Percentiles rank a stretch among this genome's conserved stretches.
These are phyloP conservation scores for Microhierax caerulescens DNA, from an alignment of 2,797 vertebrate species.

Conservation along the genomic window DNA sequence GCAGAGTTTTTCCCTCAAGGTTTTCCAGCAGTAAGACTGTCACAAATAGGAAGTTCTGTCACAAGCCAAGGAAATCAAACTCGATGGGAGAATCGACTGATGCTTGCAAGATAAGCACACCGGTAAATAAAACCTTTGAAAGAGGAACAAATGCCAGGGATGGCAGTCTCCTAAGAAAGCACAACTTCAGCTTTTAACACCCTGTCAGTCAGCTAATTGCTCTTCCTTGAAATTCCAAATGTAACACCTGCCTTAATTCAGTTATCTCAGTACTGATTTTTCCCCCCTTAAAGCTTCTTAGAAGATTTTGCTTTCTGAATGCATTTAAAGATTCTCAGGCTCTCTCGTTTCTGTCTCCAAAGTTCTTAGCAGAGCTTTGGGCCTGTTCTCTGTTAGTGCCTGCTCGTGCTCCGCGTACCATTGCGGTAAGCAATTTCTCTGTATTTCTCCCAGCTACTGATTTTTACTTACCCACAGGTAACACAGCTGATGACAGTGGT, in stretches of 20 bases:
- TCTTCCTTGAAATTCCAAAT: neutral
- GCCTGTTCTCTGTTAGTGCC: neutral
- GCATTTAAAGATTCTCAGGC: neutral
- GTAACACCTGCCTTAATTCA: neutral
- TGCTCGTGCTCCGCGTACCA: accelerated
- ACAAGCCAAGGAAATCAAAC: neutral
- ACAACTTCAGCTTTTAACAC: neutral
- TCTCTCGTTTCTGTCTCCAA: neutral
- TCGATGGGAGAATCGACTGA: neutral
- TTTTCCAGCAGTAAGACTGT: neutral
- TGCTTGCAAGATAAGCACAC: neutral
- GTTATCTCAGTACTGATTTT: neutral
- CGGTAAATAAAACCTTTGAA: neutral
- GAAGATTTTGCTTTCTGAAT: neutral
- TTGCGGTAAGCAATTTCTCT: neutral
- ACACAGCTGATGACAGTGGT: neutral
- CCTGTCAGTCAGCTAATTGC: neutral
- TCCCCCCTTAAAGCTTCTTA: neutral
- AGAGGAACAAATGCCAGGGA: neutral
- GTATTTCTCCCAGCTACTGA: neutral
- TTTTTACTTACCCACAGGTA: neutral
- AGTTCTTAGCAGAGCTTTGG: neutral
- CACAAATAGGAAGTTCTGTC: neutral
- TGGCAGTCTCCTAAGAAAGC: neutral
- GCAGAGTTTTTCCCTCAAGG: neutral